These are phyloP conservation scores for Therioaphis trifolii DNA, from an alignment of 2,888 invertebrate genomes.

Conservation along the genomic window DNA sequence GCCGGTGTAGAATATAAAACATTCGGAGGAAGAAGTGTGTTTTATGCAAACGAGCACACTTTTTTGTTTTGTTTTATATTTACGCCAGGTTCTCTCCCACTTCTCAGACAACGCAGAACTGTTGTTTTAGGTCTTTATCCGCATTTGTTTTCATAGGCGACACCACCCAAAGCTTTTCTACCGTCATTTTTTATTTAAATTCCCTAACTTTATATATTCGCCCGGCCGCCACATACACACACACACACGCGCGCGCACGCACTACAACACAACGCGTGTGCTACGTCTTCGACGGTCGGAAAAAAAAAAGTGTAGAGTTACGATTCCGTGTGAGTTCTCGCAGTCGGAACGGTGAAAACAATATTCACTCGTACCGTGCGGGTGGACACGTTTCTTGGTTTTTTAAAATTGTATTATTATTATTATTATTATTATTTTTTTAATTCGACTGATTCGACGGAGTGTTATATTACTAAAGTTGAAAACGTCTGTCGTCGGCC, in stretches of 20 bases:
- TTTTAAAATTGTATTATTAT: not conserved
- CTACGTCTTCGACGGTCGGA: not conserved
- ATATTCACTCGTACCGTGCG: no score
- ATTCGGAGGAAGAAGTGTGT: constrained; percentile 45
- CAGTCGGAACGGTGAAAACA: no score
- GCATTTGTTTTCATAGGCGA: constrained; percentile 59
- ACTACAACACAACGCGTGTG: no score
- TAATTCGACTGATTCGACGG: not conserved
- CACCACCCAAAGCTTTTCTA: constrained; percentile 23
- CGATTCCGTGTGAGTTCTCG: not conserved
- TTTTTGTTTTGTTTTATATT: constrained; percentile 61
- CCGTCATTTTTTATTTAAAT: constrained; percentile 51
- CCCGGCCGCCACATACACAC: not conserved
- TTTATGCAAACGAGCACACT: constrained; percentile 59
- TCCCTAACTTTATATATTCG: constrained; percentile 21
- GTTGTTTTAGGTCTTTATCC: constrained; percentile 62
- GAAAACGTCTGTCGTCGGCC: not conserved
- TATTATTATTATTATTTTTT: not conserved
- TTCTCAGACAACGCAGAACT: not conserved
- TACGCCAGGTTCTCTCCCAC: constrained; percentile 41
- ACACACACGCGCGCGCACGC: no score
- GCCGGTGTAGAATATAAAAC: constrained; percentile 56
- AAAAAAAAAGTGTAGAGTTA: no score
- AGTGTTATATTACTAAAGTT: not conserved
- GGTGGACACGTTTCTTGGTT: not conserved